phyloP scores from a whole-genome alignment of 30 jellyfish, hydroid and myxozoan genomes.

The Turritopsis rubra region DNA sequence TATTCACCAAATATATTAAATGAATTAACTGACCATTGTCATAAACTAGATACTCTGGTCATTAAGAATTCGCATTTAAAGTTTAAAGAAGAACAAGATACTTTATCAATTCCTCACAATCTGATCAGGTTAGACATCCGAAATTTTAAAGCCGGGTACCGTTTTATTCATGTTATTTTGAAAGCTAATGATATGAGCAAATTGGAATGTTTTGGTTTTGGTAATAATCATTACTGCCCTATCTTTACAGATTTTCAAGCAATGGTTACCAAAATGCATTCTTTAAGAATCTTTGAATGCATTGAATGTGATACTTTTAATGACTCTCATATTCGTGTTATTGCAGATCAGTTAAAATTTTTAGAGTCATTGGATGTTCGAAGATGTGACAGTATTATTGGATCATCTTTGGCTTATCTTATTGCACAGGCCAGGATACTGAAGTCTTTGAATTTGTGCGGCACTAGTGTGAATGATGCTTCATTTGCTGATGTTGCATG shows the following conservation, averaged over 20 bases:
- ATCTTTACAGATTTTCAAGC: constrained; percentile 31
- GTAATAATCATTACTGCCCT: constrained; percentile 34
- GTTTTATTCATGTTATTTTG: constrained; percentile 33
- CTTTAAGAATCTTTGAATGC: constrained; percentile 35
- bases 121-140: constrained; percentile 39
- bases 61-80: constrained; percentile 25
- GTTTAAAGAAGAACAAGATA: background rate
- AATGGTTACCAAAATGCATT: constrained; percentile 25
- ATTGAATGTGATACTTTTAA: constrained; percentile 28
- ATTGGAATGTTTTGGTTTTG: constrained; percentile 51
- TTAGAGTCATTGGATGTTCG: constrained; percentile 24
- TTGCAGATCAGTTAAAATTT: constrained; percentile 23
- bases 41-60: constrained; percentile 32
- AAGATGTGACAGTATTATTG: constrained; percentile 26
- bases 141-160: constrained; percentile 37
- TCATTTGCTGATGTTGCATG: constrained; percentile 24
- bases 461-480: constrained; percentile 35
- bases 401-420: constrained; percentile 22
- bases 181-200: constrained; percentile 29
- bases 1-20: constrained; percentile 31
- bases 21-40: constrained; percentile 38
- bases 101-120: constrained; percentile 31
- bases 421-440: background rate
- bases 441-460: constrained; percentile 29
- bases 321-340: constrained; percentile 11